Evolutionary conservation across 2,888 invertebrate genomes (phyloP).

Genomic region (Hirudinaria manillensis): DNA sequence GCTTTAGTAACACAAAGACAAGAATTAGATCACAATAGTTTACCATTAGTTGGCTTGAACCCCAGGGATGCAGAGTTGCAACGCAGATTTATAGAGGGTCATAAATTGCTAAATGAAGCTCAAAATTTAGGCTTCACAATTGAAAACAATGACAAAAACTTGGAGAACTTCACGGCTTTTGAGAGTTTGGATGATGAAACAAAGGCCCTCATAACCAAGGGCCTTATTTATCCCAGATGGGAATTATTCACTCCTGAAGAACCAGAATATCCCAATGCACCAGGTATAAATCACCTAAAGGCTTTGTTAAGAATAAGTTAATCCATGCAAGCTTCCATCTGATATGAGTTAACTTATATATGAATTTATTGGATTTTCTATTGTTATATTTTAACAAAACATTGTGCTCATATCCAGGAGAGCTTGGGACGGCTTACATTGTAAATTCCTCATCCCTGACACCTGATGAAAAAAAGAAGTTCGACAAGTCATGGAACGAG

Average conservation of each 20-base stretch:
- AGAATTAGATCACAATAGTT: neutral
- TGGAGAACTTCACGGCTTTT: neutral
- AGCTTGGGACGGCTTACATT: slow-evolving; percentile 81
- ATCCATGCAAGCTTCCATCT: neutral
- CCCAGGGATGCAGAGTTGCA: slow-evolving; percentile 4
- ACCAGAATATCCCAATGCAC: slow-evolving; percentile 21
- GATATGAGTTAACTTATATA: neutral
- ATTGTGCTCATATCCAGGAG: slow-evolving; percentile 60
- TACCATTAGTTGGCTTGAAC: neutral
- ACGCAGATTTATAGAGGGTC: neutral
- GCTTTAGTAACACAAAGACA: neutral
- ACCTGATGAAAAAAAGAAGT: slow-evolving; percentile 75
- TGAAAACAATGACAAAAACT: neutral
- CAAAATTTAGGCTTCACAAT: neutral
- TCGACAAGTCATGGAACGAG: slow-evolving; percentile 90
- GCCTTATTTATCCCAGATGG: slow-evolving; percentile 29
- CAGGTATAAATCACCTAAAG: neutral
- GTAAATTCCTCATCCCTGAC: slow-evolving; percentile 75
- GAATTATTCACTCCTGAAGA: slow-evolving; percentile 17
- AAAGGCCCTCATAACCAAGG: slow-evolving; percentile 2
- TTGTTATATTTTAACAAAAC: neutral
- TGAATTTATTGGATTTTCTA: too few relatives aligned
- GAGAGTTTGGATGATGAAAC: slow-evolving; percentile 2
- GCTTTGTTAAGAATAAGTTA: neutral
- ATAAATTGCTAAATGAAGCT: neutral